Conservation (phyloP, 2,888 invertebrate genomes). For the Neoaliturus tenellus region DNA sequence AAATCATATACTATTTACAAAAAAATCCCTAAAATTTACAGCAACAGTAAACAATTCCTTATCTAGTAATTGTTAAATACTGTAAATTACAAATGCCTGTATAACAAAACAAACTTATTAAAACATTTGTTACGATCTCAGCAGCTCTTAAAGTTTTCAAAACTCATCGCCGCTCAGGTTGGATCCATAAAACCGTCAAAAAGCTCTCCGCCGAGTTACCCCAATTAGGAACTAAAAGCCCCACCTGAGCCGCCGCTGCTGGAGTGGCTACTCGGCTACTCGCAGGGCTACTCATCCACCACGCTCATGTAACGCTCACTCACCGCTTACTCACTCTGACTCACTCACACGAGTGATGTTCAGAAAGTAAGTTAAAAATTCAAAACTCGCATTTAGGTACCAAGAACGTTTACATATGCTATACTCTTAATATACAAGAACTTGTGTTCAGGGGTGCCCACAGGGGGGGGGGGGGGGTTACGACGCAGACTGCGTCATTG, state of each 20-base stretch:
- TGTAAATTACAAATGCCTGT: not conserved
- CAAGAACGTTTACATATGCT: too few relatives aligned
- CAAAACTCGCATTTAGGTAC: too few relatives aligned
- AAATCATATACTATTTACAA: too few relatives aligned
- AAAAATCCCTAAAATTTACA: not conserved
- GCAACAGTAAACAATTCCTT: not conserved
- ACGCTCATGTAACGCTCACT: not conserved
- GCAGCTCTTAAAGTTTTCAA: conserved; percentile 1
- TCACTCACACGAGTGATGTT: too few relatives aligned
- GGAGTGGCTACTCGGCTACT: not conserved
- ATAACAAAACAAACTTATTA: not conserved
- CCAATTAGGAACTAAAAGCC: conserved; percentile 34
- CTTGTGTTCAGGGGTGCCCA: too few relatives aligned
- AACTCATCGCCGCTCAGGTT: conserved; percentile 18
- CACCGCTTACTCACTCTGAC: not conserved
- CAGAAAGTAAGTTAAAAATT: too few relatives aligned
- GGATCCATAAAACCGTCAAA: conserved; percentile 38
- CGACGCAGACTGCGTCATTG: too few relatives aligned
- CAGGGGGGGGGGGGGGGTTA: too few relatives aligned
- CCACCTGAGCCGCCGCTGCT: not conserved
- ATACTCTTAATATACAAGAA: too few relatives aligned
- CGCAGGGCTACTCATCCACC: not conserved
- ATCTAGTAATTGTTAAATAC: not conserved
- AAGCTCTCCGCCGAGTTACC: conserved; percentile 18
- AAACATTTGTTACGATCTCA: not conserved